phyloP scores from a whole-genome alignment of 2,888 invertebrate genomes.

The Pseudococcus viburni region DNA sequence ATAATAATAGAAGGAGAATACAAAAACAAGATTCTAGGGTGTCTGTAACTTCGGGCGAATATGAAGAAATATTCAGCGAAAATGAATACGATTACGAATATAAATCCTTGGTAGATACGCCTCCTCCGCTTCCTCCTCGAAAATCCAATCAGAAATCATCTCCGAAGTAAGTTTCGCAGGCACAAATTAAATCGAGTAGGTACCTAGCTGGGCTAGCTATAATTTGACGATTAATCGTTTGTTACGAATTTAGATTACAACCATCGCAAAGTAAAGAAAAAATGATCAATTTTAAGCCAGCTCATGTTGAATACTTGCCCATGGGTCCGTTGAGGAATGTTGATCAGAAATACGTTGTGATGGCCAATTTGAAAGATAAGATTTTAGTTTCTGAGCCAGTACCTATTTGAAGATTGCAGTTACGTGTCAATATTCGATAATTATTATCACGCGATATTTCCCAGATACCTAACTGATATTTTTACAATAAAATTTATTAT shows the following conservation, averaged over 20 bases:
- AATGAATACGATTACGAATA: constrained; percentile 55
- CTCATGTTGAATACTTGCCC: constrained; percentile 61
- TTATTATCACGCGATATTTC: not conserved
- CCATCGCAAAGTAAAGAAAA: constrained; percentile 44
- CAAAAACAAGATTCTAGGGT: constrained; percentile 51
- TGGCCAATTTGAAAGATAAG: constrained; percentile 69
- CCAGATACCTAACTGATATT: constrained; percentile 1
- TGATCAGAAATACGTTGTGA: constrained; percentile 69
- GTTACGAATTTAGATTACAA: not conserved
- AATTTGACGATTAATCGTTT: not conserved
- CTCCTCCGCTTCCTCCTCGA: constrained; percentile 68
- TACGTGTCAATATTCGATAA: constrained; percentile 48
- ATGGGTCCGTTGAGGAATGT: constrained; percentile 63
- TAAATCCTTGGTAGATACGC: constrained; percentile 56
- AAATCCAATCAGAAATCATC: constrained; percentile 46
- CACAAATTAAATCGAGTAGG: too few relatives aligned
- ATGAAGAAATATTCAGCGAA: constrained; percentile 62
- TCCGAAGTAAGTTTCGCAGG: not conserved
- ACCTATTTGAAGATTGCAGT: constrained; percentile 64
- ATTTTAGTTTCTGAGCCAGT: constrained; percentile 68
- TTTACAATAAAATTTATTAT: constrained; percentile 45
- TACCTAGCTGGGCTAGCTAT: too few relatives aligned
- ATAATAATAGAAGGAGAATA: not conserved
- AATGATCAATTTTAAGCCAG: constrained; percentile 27
- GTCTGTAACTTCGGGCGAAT: constrained; percentile 60